Percentiles rank a stretch among this genome's conserved stretches.
Evolutionary conservation across 2,113 vertebrate species (phyloP).

Genomic region (Antechinus flavipes): DNA sequence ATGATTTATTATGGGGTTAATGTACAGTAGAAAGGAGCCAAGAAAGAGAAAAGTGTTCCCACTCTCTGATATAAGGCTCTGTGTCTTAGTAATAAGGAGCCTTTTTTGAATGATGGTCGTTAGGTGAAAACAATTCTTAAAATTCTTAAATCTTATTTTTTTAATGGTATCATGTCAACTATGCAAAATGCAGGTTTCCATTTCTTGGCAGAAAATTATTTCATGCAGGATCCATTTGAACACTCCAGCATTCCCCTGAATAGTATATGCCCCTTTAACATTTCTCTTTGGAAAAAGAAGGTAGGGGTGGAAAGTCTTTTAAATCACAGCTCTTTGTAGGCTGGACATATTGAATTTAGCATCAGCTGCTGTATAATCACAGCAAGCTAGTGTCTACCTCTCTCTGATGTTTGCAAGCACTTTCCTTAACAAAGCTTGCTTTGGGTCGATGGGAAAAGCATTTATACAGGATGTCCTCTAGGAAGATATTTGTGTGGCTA

Average conservation of each 20-base stretch:
- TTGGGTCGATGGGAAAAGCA: slow-evolving; percentile 34
- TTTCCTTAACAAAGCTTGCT: slow-evolving; percentile 10
- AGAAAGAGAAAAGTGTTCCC: slow-evolving; percentile 8
- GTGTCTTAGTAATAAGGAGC: neutral
- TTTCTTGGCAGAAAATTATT: slow-evolving; percentile 60
- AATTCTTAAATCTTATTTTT: slow-evolving; percentile 1
- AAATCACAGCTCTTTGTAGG: slow-evolving; percentile 51
- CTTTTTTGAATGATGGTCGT: neutral
- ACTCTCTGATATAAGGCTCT: neutral
- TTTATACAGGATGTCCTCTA: slow-evolving; percentile 42
- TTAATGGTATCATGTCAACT: slow-evolving; percentile 20
- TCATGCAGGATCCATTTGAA: slow-evolving; percentile 44
- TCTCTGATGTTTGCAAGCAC: slow-evolving; percentile 44
- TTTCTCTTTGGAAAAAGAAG: slow-evolving; percentile 32
- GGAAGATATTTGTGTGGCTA: slow-evolving; percentile 12
- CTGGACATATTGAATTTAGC: slow-evolving; percentile 18
- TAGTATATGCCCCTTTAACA: slow-evolving; percentile 25
- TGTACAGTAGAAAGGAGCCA: slow-evolving; percentile 12
- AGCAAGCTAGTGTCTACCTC: neutral
- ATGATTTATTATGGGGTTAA: slow-evolving; percentile 34
- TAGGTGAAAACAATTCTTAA: neutral
- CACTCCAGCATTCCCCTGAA: slow-evolving; percentile 29
- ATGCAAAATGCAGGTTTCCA: slow-evolving; percentile 66
- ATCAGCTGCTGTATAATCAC: slow-evolving; percentile 52
- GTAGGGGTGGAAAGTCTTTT: slow-evolving; percentile 17